These are phyloP conservation scores for Cladorhizidae sp. DNA, from an alignment of 37 sponge, comb jelly and placozoan genomes.

Conservation along the genomic window DNA sequence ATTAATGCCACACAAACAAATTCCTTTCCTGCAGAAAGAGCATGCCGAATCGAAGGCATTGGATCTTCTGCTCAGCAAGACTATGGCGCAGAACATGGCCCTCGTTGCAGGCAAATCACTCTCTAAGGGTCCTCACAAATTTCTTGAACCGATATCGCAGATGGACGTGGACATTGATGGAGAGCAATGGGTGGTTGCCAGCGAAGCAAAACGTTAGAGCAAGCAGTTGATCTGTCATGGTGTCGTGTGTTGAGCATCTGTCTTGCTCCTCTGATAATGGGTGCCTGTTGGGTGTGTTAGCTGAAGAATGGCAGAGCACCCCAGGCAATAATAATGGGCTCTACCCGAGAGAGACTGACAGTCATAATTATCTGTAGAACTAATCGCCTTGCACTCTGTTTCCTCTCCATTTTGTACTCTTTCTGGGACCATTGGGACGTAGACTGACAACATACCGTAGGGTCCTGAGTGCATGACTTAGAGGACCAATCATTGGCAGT, in stretches of 20 bases:
- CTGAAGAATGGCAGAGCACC: too few species aligned
- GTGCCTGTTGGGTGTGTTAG: too few species aligned
- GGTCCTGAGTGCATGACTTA: too few species aligned
- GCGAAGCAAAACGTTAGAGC: neutral
- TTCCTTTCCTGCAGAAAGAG: slow-evolving; percentile 31
- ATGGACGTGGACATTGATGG: neutral
- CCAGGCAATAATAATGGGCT: too few species aligned
- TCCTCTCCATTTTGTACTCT: neutral
- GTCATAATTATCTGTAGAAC: neutral
- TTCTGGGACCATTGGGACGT: too few species aligned
- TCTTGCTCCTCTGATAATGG: too few species aligned
- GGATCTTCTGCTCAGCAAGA: slow-evolving; percentile 15
- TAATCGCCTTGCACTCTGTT: neutral
- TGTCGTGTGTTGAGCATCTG: too few species aligned
- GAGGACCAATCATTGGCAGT: too few species aligned
- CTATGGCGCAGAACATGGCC: neutral
- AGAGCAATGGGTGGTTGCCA: neutral
- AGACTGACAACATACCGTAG: too few species aligned
- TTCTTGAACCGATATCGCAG: neutral
- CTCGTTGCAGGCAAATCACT: neutral
- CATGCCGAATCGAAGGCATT: slow-evolving; percentile 37
- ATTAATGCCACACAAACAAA: too few species aligned
- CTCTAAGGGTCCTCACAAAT: too few species aligned
- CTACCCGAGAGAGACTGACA: neutral
- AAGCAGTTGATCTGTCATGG: neutral